These are phyloP conservation scores for Drosophila ercepeae DNA, from an alignment of 1,140 invertebrate genomes.

Conservation along the genomic window DNA sequence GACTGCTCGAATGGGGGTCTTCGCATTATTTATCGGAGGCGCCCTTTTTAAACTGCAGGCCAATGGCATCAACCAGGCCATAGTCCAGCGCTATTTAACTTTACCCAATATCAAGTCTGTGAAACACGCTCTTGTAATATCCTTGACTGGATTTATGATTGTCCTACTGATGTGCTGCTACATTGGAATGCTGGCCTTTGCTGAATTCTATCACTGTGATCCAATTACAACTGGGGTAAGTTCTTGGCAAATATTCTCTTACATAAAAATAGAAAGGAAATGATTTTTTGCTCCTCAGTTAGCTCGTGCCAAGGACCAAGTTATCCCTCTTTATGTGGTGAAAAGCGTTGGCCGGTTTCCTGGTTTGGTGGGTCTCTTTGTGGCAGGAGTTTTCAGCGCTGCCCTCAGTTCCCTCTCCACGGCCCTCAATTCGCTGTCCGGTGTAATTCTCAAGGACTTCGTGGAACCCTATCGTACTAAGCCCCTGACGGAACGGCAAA, in stretches of 20 bases:
- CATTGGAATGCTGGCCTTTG: constrained; percentile 89
- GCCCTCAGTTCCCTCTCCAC: constrained; percentile 92
- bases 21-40: constrained; percentile 90
- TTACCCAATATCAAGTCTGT: constrained; percentile 88
- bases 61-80: constrained; percentile 93
- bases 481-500: constrained; percentile 86
- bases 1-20: constrained; percentile 89
- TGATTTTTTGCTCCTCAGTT: constrained; percentile 23
- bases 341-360: constrained; percentile 86
- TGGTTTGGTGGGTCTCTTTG: constrained; percentile 91
- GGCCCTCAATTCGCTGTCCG: constrained; percentile 90
- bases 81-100: constrained; percentile 92
- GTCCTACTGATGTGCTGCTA: constrained; percentile 89
- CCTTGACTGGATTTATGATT: constrained; percentile 86
- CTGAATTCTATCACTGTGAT: constrained; percentile 90
- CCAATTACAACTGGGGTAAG: constrained; percentile 87
- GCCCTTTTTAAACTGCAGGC: constrained; percentile 91
- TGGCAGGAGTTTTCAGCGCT: constrained; percentile 89
- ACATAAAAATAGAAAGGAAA: too few species aligned
- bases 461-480: constrained; percentile 88
- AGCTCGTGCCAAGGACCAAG: constrained; percentile 87
- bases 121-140: constrained; percentile 86
- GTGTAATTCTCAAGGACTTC: constrained; percentile 91
- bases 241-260: too few species aligned
- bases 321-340: constrained; percentile 89